Conservation (phyloP, 35 echinoderm and acorn worm genomes). For the Amphiura filiformis region DNA sequence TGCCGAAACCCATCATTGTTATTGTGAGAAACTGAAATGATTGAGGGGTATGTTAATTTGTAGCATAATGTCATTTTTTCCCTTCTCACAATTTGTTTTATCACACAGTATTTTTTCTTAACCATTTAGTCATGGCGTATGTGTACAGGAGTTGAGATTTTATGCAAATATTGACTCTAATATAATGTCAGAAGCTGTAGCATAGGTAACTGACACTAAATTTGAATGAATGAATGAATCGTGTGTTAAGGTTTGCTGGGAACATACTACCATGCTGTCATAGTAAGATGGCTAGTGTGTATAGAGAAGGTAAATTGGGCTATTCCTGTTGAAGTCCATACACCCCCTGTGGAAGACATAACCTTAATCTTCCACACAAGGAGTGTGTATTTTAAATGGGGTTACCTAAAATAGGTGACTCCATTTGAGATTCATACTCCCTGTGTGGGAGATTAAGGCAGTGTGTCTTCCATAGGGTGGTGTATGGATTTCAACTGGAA, state of each 20-base stretch:
- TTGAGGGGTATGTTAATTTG: not conserved
- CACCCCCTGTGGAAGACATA: too few species aligned
- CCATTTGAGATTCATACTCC: not conserved
- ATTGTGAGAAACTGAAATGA: conserved; percentile 2
- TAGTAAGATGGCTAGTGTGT: too few species aligned
- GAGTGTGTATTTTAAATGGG: too few species aligned
- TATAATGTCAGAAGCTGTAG: not conserved
- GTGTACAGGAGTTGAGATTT: not conserved
- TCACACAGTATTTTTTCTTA: too few species aligned
- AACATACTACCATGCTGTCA: too few species aligned
- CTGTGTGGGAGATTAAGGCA: too few species aligned
- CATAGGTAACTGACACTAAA: not conserved
- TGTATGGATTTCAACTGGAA: too few species aligned
- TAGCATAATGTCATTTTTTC: not conserved
- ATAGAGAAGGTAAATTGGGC: too few species aligned
- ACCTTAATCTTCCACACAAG: too few species aligned
- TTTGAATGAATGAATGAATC: not conserved
- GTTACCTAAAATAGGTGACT: not conserved
- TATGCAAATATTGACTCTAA: conserved; percentile 11
- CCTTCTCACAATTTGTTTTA: not conserved
- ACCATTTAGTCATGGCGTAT: too few species aligned
- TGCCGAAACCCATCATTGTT: not conserved
- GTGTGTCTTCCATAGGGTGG: too few species aligned
- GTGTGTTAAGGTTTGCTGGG: not conserved
- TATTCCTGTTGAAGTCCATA: too few species aligned